Conservation (phyloP, 2,888 invertebrate genomes). For the Ethmia dodecea region DNA sequence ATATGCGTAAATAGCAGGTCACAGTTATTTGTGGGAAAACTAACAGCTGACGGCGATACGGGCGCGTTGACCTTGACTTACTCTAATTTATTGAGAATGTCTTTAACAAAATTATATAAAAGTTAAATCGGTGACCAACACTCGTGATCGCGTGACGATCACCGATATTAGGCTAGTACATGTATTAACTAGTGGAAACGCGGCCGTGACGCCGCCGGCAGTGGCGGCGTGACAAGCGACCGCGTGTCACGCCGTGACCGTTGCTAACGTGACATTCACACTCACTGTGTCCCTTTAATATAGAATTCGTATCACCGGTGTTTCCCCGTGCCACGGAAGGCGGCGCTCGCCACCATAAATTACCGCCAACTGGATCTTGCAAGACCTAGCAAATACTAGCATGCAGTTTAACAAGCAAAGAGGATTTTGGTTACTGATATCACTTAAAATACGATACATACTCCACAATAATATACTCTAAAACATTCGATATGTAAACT, state of each 20-base stretch:
- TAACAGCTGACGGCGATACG: conserved; percentile 4
- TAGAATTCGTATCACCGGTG: conserved; percentile 12
- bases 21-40: conserved; percentile 14
- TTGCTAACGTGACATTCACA: conserved; percentile 11
- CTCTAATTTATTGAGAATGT: conserved; percentile 12
- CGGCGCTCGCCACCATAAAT: too few relatives aligned
- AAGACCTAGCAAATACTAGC: too few relatives aligned
- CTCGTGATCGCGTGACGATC: conserved; percentile 7
- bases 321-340: conserved; percentile 7
- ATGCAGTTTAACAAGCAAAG: too few relatives aligned
- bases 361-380: too few relatives aligned
- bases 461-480: too few relatives aligned
- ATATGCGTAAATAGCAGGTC: conserved; percentile 16
- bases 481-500: too few relatives aligned
- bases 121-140: conserved; percentile 4
- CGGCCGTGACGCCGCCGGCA: neutral
- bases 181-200: conserved; percentile 8
- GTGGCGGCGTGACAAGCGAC: conserved; percentile 5
- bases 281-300: conserved; percentile 7
- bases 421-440: too few relatives aligned
- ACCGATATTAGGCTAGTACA: conserved; percentile 12
- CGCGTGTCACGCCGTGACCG: conserved; percentile 9
- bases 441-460: too few relatives aligned
- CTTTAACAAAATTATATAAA: conserved; percentile 15
- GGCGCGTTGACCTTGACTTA: conserved; percentile 3